Conservation (phyloP, 2,113 vertebrate genomes). For the Gulo gulo region DNA sequence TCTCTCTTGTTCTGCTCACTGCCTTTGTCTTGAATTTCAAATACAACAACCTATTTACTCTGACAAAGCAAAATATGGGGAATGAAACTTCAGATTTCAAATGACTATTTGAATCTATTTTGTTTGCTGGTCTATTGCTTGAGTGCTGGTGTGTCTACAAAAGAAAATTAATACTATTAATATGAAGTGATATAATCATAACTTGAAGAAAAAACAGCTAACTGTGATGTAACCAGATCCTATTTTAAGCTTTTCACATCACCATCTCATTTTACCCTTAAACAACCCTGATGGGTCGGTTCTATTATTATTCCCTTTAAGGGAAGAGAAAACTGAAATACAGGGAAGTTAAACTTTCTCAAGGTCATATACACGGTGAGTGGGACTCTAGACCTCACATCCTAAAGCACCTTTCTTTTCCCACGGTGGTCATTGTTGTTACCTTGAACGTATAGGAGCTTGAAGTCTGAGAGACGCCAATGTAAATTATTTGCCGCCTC, state of each 20-base stretch:
- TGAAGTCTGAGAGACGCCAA: neutral
- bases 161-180: neutral
- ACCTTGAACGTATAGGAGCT: neutral
- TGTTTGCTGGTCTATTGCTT: neutral
- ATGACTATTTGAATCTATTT: neutral
- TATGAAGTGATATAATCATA: neutral
- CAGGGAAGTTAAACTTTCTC: neutral
- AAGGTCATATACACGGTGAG: neutral
- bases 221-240: neutral
- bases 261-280: neutral
- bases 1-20: neutral
- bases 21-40: neutral
- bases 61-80: neutral
- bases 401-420: neutral
- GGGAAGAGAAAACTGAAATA: neutral
- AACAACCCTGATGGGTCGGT: neutral
- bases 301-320: neutral
- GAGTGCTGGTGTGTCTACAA: neutral
- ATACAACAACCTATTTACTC: neutral
- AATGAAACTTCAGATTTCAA: neutral
- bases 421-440: accelerated
- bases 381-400: accelerated
- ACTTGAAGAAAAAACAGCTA: neutral
- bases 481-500: neutral
- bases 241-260: neutral